Percentiles rank a stretch among this genome's conserved stretches.
Conservation (phyloP, 2,113 vertebrate species). For the Mola mola region DNA sequence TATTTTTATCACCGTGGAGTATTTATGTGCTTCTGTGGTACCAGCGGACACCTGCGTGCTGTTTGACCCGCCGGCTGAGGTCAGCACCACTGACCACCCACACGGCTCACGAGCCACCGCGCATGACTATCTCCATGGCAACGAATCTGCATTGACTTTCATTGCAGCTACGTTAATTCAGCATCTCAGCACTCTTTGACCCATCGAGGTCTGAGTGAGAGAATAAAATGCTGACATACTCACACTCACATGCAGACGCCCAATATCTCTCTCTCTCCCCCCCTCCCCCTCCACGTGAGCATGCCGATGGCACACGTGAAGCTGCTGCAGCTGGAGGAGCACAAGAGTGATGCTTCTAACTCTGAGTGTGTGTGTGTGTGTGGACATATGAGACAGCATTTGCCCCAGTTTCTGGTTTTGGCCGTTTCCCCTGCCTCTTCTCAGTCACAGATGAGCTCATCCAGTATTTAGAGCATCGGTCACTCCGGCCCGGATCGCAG, state of each 20-base stretch:
- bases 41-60: too few relatives aligned
- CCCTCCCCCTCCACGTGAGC: conserved; percentile 25
- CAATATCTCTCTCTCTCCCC: not conserved
- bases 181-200: not conserved
- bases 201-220: conserved; percentile 9
- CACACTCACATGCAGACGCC: not conserved
- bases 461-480: conserved; percentile 44
- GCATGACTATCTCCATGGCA: not conserved
- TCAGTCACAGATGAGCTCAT: conserved; percentile 53
- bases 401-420: conserved; percentile 45
- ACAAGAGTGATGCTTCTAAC: not conserved
- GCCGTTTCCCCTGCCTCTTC: not conserved
- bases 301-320: conserved; percentile 28
- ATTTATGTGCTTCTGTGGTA: too few relatives aligned
- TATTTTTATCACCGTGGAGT: too few relatives aligned
- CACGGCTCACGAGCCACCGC: too few relatives aligned
- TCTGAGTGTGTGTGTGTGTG: conserved; percentile 2
- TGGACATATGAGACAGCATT: conserved; percentile 21
- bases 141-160: conserved; percentile 2
- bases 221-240: not conserved
- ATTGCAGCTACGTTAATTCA: conserved; percentile 5
- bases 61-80: not conserved
- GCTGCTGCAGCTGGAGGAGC: conserved; percentile 2
- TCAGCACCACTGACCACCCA: too few relatives aligned
- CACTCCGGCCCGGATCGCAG: conserved; percentile 17